Conservation (phyloP, 2,113 vertebrate species). For the Gallinago paraguaiae region DNA sequence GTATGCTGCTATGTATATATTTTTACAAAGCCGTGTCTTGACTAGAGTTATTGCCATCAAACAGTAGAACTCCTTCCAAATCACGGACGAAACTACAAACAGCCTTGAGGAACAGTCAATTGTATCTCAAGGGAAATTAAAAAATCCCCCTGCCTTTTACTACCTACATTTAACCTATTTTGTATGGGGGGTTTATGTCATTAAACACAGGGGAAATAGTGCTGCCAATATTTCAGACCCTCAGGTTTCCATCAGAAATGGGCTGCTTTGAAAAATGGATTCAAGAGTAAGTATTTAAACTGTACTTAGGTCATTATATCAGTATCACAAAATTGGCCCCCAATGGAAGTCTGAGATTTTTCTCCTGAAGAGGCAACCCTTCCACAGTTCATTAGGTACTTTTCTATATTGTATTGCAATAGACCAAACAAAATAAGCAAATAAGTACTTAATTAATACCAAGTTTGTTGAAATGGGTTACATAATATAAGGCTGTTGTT, state of each 20-base stretch:
- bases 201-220: constrained; percentile 19
- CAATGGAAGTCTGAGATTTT: background rate
- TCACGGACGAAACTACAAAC: background rate
- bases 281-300: constrained; percentile 27
- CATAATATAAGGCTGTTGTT: background rate
- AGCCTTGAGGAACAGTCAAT: background rate
- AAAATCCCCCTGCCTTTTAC: background rate
- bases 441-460: background rate
- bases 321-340: background rate
- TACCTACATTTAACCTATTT: background rate
- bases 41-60: background rate
- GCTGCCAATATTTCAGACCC: background rate
- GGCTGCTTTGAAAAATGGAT: constrained; percentile 3
- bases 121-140: constrained; percentile 31
- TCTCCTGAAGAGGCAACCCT: background rate
- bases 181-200: background rate
- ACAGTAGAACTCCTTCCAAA: constrained; percentile 3
- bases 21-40: background rate
- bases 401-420: background rate
- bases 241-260: constrained; percentile 4
- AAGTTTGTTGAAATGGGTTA: background rate
- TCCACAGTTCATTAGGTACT: constrained; percentile 32
- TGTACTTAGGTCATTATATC: constrained; percentile 24
- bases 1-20: background rate
- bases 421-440: constrained; percentile 4